Evolutionary conservation across 2,113 vertebrate genomes (phyloP).

Genomic region (Excalfactoria chinensis): DNA sequence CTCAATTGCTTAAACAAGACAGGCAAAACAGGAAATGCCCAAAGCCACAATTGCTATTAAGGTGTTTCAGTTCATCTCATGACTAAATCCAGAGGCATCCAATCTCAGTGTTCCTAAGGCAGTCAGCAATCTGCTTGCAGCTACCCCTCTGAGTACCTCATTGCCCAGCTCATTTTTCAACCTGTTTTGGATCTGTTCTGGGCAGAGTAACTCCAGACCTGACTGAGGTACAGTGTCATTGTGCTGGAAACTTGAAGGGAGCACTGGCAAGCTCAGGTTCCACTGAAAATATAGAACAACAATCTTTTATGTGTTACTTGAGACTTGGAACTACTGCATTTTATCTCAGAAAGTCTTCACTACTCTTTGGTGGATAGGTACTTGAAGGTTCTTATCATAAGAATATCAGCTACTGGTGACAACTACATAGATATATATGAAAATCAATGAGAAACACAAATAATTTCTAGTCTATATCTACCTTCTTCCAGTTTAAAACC

Average conservation of each 20-base stretch:
- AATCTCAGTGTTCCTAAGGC: not conserved
- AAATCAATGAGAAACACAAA: too few relatives aligned
- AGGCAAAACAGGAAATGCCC: not conserved
- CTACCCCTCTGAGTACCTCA: not conserved
- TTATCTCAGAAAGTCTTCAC: not conserved
- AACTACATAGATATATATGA: not conserved
- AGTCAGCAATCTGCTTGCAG: not conserved
- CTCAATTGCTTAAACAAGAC: not conserved
- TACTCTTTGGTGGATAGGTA: not conserved
- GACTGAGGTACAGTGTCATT: not conserved
- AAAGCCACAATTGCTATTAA: not conserved
- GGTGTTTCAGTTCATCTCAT: not conserved
- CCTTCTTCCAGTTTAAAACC: too few relatives aligned
- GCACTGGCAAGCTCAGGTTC: not conserved
- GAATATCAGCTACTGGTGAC: not conserved
- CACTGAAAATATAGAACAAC: not conserved
- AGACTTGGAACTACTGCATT: not conserved
- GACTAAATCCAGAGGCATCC: not conserved
- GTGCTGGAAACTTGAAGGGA: not conserved
- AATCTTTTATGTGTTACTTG: not conserved
- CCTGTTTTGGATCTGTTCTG: not conserved
- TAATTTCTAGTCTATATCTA: too few relatives aligned
- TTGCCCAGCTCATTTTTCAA: not conserved
- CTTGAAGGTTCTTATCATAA: not conserved
- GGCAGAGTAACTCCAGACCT: not conserved